phyloP scores from a whole-genome alignment of 2,797 vertebrate genomes.

The Notamacropus eugenii region DNA sequence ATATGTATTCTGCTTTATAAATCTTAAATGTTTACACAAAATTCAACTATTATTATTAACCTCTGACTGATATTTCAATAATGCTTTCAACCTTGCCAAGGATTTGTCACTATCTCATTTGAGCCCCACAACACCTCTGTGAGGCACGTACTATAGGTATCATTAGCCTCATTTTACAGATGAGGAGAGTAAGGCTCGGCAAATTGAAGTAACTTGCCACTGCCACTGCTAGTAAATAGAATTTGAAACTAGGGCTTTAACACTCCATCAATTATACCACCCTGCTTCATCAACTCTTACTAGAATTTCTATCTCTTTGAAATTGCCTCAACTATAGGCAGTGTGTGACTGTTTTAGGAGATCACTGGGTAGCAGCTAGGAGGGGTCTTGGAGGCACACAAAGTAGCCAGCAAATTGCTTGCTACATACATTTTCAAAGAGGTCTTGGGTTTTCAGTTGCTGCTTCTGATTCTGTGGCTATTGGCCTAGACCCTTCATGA shows the following conservation, averaged over 20 bases:
- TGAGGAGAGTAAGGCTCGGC: background rate
- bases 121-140: background rate
- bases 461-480: constrained; percentile 13
- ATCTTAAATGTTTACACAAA: background rate
- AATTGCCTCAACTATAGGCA: background rate
- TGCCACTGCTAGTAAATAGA: background rate
- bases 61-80: background rate
- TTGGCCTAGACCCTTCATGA: constrained; percentile 61
- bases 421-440: constrained; percentile 47
- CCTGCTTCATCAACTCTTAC: background rate
- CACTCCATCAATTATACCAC: background rate
- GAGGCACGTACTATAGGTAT: background rate
- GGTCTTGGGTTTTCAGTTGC: background rate
- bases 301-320: background rate
- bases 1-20: background rate
- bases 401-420: constrained; percentile 14
- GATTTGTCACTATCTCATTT: background rate
- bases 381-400: background rate
- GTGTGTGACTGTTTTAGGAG: background rate
- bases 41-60: background rate
- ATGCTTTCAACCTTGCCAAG: background rate
- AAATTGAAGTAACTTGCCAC: background rate
- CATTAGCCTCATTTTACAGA: background rate
- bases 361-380: background rate
- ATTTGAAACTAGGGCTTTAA: background rate